A percentile compares a stretch with the other conserved stretches of the same genome.
These are phyloP conservation scores for Stomorhina lunata DNA, from an alignment of 2,888 invertebrate genomes.

Conservation along the genomic window DNA sequence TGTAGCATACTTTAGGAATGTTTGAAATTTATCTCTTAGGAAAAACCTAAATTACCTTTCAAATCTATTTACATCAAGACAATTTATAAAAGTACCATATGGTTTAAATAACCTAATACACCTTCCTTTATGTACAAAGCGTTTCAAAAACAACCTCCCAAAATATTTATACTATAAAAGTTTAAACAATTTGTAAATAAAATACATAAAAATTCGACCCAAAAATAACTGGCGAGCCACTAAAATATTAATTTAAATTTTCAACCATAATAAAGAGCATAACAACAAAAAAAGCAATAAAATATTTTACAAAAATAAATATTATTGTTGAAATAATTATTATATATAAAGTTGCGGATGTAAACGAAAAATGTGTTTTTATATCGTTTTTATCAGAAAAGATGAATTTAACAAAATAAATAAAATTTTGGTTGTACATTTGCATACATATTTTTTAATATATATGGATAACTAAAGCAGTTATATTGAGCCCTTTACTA, in stretches of 20 bases:
- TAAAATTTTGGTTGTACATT: neutral
- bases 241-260: conserved; percentile 7
- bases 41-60: too few relatives aligned
- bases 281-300: neutral
- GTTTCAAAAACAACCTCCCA: too few relatives aligned
- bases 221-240: neutral
- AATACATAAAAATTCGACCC: neutral
- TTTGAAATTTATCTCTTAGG: too few relatives aligned
- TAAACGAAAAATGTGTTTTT: neutral
- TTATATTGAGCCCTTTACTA: too few relatives aligned
- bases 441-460: too few relatives aligned
- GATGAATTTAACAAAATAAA: neutral
- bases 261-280: neutral
- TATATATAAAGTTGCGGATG: conserved; percentile 4
- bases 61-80: too few relatives aligned
- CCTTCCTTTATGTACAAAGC: too few relatives aligned
- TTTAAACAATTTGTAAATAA: neutral
- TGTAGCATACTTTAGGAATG: too few relatives aligned
- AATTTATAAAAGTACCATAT: too few relatives aligned
- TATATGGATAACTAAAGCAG: too few relatives aligned
- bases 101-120: too few relatives aligned
- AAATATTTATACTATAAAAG: too few relatives aligned
- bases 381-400: neutral
- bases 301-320: conserved; percentile 15
- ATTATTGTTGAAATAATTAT: conserved; percentile 30